Percentiles rank a stretch among this genome's conserved stretches.
phyloP scores from a whole-genome alignment of 2,888 invertebrate genomes.

The Cheilosia impressa region DNA sequence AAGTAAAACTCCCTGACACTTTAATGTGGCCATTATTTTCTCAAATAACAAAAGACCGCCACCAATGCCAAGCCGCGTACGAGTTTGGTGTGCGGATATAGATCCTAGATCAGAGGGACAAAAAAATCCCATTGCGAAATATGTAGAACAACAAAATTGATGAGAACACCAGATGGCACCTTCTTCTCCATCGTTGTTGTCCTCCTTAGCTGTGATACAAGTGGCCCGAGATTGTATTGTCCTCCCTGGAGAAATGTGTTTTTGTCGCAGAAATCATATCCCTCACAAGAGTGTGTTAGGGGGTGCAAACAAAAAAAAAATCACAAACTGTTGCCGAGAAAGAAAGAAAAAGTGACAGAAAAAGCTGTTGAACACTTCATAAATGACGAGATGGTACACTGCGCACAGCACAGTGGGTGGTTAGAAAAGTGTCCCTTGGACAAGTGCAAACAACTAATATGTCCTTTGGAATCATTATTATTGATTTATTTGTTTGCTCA shows the following conservation, averaged over 20 bases:
- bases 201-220: slow-evolving; percentile 28
- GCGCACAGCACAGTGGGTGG: slow-evolving; percentile 5
- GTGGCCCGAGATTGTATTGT: slow-evolving; percentile 24
- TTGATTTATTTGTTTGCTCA: slow-evolving; percentile 71
- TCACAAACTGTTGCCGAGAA: slow-evolving; percentile 23
- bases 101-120: slow-evolving; percentile 14
- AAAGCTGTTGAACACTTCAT: slow-evolving; percentile 74
- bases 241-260: slow-evolving; percentile 24
- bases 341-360: slow-evolving; percentile 60
- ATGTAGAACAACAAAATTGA: slow-evolving; percentile 66
- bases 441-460: slow-evolving; percentile 59
- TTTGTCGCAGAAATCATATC: slow-evolving; percentile 25
- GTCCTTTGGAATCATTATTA: slow-evolving; percentile 59
- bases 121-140: slow-evolving; percentile 11
- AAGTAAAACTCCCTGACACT: slow-evolving; percentile 46
- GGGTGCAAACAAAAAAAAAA: slow-evolving; percentile 8
- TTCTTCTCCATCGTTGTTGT: slow-evolving; percentile 27
- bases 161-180: slow-evolving; percentile 66
- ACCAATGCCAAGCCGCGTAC: slow-evolving; percentile 4
- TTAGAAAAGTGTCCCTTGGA: slow-evolving; percentile 20
- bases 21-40: slow-evolving; percentile 53
- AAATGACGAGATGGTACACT: slow-evolving; percentile 60
- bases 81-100: slow-evolving; percentile 1
- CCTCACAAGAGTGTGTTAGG: slow-evolving; percentile 16
- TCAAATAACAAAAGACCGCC: slow-evolving; percentile 51